Conservation (phyloP, 2,797 vertebrate species). For the Amniataba percoides region DNA sequence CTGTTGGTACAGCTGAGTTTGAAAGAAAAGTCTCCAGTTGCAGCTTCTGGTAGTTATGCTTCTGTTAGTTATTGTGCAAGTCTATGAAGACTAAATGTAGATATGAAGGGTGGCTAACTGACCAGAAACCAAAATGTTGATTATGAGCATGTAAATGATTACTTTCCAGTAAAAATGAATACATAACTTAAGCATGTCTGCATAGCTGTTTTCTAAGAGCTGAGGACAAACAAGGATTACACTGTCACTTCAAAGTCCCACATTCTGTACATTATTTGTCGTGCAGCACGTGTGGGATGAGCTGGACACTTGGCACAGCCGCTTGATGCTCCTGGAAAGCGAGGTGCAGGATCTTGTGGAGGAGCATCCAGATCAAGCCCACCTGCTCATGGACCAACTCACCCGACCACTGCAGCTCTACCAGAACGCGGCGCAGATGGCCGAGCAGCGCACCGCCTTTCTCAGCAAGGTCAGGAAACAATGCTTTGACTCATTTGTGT, state of each 20-base stretch:
- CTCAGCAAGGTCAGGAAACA: constrained; percentile 88
- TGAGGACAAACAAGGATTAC: not conserved
- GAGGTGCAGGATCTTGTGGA: constrained; percentile 93
- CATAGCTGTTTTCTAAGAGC: not conserved
- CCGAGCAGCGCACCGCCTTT: constrained; percentile 90
- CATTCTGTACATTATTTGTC: not conserved
- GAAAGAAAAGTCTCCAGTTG: no score
- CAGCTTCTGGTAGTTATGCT: not conserved
- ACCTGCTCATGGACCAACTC: constrained; percentile 92
- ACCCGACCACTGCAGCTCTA: constrained; percentile 90
- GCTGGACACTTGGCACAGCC: constrained; percentile 92
- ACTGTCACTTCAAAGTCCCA: not conserved
- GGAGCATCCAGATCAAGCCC: constrained; percentile 88
- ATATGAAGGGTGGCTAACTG: not conserved
- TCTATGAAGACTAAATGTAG: not conserved
- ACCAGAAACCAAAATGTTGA: not conserved
- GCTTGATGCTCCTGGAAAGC: constrained; percentile 90
- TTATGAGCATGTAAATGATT: not conserved
- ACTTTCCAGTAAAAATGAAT: not conserved
- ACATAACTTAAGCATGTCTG: not conserved
- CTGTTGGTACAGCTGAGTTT: not conserved
- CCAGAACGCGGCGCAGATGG: constrained; percentile 89
- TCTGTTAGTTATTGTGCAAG: not conserved
- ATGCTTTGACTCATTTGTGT: not conserved
- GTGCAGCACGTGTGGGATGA: constrained; percentile 92